Percentiles rank a stretch among this genome's conserved stretches.
Evolutionary conservation across 2,797 vertebrate species (phyloP).

Genomic region (Coregonus sp.): DNA sequence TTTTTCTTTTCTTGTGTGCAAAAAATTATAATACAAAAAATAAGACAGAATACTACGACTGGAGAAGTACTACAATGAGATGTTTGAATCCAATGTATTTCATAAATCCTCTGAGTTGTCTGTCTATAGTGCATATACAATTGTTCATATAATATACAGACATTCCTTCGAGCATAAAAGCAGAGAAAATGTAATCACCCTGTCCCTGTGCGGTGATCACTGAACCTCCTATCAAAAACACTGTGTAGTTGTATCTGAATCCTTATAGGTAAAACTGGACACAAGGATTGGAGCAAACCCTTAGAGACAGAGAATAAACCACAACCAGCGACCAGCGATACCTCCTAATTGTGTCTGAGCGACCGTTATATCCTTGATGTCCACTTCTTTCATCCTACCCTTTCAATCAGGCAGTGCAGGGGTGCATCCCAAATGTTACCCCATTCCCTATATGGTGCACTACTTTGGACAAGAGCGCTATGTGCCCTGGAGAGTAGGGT

Average conservation of each 20-base stretch:
- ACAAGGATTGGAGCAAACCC: slow-evolving; percentile 44
- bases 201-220: slow-evolving; percentile 12
- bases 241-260: slow-evolving; percentile 23
- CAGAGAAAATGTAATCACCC: slow-evolving; percentile 13
- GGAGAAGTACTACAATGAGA: neutral
- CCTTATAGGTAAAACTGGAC: slow-evolving; percentile 33
- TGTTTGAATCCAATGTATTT: neutral
- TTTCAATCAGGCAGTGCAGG: slow-evolving; percentile 48
- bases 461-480: neutral
- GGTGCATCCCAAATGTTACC: neutral
- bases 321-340: slow-evolving; percentile 42
- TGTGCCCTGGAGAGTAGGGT: neutral
- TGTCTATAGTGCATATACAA: neutral
- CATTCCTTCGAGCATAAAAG: slow-evolving; percentile 38
- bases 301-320: slow-evolving; percentile 34
- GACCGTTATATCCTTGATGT: slow-evolving; percentile 64
- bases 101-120: neutral
- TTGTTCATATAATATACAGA: neutral
- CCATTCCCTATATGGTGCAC: neutral
- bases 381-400: slow-evolving; percentile 56
- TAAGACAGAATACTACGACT: neutral
- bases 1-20: too few species aligned
- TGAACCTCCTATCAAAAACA: slow-evolving; percentile 12
- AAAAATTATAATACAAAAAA: too few species aligned
- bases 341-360: slow-evolving; percentile 52